Percentiles rank a stretch among this genome's conserved stretches.
phyloP scores from a whole-genome alignment of 2,113 vertebrate species.

The Stegostoma tigrinum region DNA sequence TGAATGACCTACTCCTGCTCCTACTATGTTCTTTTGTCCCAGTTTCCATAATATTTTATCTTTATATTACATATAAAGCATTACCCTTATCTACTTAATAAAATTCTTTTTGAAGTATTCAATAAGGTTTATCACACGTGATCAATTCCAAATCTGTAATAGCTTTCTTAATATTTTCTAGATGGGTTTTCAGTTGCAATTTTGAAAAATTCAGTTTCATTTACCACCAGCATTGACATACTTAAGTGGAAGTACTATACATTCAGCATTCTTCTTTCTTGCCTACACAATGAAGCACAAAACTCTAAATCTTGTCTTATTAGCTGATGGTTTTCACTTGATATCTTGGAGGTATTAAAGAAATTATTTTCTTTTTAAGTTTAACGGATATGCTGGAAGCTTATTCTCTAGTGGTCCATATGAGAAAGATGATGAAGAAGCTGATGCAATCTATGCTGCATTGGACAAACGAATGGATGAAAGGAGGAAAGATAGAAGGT shows the following conservation, averaged over 20 bases:
- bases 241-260: not conserved
- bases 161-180: not conserved
- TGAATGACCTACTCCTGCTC: no score
- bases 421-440: conserved; percentile 96
- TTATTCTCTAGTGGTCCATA: conserved; percentile 95
- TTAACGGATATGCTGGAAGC: conserved; percentile 95
- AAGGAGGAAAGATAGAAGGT: conserved; percentile 92
- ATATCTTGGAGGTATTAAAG: not conserved
- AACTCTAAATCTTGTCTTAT: not conserved
- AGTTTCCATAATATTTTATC: not conserved
- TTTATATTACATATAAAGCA: not conserved
- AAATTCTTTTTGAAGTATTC: not conserved
- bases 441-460: conserved; percentile 90
- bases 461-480: conserved; percentile 98
- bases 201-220: not conserved
- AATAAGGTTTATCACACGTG: not conserved
- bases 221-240: not conserved
- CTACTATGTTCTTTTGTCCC: not conserved
- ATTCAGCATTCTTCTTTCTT: not conserved
- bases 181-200: not conserved
- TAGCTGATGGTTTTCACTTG: not conserved
- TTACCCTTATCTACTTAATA: not conserved
- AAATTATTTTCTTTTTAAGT: conserved; percentile 55
- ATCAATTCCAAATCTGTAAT: not conserved
- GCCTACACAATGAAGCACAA: not conserved